A percentile compares a stretch with the other conserved stretches of the same genome.
phyloP scores from a whole-genome alignment of 2,888 invertebrate species.

The Clitarchus hookeri region DNA sequence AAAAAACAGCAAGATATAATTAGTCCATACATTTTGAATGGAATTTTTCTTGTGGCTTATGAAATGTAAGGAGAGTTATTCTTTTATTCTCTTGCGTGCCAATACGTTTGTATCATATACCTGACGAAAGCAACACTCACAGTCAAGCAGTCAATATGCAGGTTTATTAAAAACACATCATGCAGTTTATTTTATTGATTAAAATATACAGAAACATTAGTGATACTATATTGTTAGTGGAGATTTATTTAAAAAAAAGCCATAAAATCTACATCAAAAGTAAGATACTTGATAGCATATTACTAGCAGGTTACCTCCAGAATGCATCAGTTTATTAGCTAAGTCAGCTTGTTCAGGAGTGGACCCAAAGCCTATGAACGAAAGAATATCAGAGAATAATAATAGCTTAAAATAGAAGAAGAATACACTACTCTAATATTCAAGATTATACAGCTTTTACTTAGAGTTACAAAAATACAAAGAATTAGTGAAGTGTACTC shows the following conservation, averaged over 20 bases:
- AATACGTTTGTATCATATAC: no score
- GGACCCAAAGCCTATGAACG: slow-evolving; percentile 68
- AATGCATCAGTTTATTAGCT: slow-evolving; percentile 86
- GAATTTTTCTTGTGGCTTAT: no score
- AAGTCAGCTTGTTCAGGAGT: slow-evolving; percentile 82
- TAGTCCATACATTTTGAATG: no score
- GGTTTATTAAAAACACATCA: background rate
- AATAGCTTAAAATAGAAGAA: slow-evolving; percentile 22
- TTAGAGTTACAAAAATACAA: background rate
- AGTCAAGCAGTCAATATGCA: background rate
- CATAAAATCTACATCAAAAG: slow-evolving; percentile 29
- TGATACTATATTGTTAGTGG: background rate
- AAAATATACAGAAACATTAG: background rate
- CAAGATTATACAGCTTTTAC: background rate
- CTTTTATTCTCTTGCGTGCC: no score
- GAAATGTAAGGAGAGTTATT: no score
- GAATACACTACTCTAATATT: slow-evolving; percentile 29
- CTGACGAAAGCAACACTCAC: background rate
- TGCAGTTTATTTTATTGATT: background rate
- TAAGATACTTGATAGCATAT: background rate
- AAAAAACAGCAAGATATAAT: no score
- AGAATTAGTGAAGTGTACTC: background rate
- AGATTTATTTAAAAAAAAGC: background rate
- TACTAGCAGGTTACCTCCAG: slow-evolving; percentile 63
- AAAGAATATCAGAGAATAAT: slow-evolving; percentile 40